A percentile compares a stretch with the other conserved stretches of the same genome.
Conservation (phyloP, 1,140 invertebrate genomes). For the Paraescarpia echinospica region DNA sequence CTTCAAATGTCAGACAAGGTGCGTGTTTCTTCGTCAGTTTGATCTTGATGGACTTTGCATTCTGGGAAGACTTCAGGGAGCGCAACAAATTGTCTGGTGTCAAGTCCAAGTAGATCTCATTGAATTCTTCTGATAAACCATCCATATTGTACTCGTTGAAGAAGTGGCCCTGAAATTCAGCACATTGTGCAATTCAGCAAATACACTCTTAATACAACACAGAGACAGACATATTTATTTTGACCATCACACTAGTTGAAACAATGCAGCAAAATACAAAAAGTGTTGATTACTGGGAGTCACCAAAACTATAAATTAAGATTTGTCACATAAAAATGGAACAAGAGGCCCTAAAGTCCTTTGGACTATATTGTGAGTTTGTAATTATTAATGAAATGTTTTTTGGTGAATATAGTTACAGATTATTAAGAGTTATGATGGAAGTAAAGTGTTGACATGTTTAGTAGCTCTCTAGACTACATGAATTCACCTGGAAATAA, state of each 20-base stretch:
- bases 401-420: too few species aligned
- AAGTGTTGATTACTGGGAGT: background rate
- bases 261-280: background rate
- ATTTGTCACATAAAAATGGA: too few species aligned
- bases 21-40: slow-evolving; percentile 83
- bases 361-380: too few species aligned
- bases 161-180: slow-evolving; percentile 65
- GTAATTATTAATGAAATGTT: too few species aligned
- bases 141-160: slow-evolving; percentile 80
- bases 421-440: too few species aligned
- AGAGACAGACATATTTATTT: background rate
- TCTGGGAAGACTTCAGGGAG: slow-evolving; percentile 65
- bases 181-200: background rate
- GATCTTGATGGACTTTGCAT: slow-evolving; percentile 72
- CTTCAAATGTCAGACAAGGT: slow-evolving; percentile 77
- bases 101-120: slow-evolving; percentile 81
- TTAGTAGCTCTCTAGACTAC: too few species aligned
- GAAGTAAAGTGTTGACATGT: too few species aligned
- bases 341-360: too few species aligned
- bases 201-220: background rate
- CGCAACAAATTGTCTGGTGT: slow-evolving; percentile 69
- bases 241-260: background rate
- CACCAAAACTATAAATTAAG: too few species aligned
- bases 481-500: too few species aligned
- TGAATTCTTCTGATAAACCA: slow-evolving; percentile 69